Evolutionary conservation across 1,140 invertebrate species (phyloP).

Genomic region (Bombus confusus): DNA sequence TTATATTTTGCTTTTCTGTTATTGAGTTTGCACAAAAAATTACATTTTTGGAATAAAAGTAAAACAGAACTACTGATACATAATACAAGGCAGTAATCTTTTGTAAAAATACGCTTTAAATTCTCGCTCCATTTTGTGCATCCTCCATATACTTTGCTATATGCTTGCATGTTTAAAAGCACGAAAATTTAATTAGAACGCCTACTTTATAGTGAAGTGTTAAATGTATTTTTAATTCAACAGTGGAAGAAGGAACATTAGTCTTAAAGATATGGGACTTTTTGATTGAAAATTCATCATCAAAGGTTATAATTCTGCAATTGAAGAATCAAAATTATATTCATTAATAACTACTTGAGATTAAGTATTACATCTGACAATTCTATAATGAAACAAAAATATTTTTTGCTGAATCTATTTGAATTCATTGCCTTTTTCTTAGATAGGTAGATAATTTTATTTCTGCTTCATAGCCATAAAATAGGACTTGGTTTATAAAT

Average conservation of each 20-base stretch:
- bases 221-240: not conserved
- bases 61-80: not conserved
- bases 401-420: not conserved
- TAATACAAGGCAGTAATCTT: not conserved
- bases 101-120: not conserved
- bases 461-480: too few relatives aligned
- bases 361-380: not conserved
- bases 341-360: not conserved
- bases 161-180: conserved; percentile 18
- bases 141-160: not conserved
- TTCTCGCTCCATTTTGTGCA: conserved; percentile 10
- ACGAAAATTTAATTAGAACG: not conserved
- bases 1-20: not conserved
- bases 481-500: too few relatives aligned
- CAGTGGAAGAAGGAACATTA: not conserved
- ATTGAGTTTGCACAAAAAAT: conserved; percentile 15
- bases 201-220: not conserved
- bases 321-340: not conserved
- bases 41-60: not conserved
- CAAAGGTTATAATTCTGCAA: not conserved
- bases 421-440: not conserved
- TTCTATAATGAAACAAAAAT: not conserved
- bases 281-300: too few relatives aligned
- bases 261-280: too few relatives aligned
- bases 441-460: too few relatives aligned